These are phyloP conservation scores for Celastrina argiolus DNA, from an alignment of 2,888 invertebrate genomes.

Conservation along the genomic window DNA sequence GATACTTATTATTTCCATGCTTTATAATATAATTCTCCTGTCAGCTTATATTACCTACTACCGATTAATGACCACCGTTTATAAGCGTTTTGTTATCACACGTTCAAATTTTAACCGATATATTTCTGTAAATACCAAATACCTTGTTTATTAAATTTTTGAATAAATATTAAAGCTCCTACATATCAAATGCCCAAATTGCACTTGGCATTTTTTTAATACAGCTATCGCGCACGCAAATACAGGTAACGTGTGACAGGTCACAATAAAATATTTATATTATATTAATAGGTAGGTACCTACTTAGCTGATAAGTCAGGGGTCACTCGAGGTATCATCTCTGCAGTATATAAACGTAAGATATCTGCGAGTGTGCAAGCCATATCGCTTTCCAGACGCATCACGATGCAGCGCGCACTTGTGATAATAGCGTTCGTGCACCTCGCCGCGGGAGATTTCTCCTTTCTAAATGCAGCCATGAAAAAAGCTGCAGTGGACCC, in stretches of 20 bases:
- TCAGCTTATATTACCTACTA: too few relatives aligned
- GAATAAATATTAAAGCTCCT: too few relatives aligned
- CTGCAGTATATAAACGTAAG: background rate
- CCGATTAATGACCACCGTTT: too few relatives aligned
- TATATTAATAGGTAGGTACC: too few relatives aligned
- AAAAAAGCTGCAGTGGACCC: background rate
- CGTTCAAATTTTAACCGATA: too few relatives aligned
- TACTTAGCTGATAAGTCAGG: background rate
- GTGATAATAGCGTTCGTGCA: background rate
- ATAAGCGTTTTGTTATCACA: too few relatives aligned
- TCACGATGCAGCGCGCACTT: background rate
- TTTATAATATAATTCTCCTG: too few relatives aligned
- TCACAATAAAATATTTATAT: background rate
- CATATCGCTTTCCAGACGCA: background rate
- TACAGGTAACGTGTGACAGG: background rate
- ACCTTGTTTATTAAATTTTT: too few relatives aligned
- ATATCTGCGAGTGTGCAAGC: background rate
- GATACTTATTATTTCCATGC: too few relatives aligned
- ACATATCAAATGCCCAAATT: too few relatives aligned
- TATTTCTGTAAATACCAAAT: too few relatives aligned
- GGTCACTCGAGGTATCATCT: background rate
- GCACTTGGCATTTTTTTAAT: too few relatives aligned
- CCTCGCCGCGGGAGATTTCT: background rate
- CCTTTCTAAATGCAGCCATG: background rate
- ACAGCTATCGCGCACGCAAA: background rate